Base-by-base conservation (phyloP, 2,797 vertebrate species). In the Pseudopleuronectes americanus region DNA sequence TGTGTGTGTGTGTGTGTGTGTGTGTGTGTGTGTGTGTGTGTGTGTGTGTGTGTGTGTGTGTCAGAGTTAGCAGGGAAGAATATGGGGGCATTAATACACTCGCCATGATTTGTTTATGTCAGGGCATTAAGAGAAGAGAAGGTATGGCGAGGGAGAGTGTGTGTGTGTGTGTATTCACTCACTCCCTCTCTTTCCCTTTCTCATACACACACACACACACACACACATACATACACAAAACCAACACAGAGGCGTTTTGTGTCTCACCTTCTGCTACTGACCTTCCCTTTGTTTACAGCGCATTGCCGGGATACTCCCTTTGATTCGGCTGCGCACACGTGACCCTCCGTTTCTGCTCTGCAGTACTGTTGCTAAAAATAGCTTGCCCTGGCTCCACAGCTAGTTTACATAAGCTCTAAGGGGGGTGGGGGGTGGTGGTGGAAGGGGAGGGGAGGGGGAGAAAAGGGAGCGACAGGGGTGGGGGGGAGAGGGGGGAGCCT, bases 221-320 rank as follows among this genome's bases (percentile, higher is more conserved):
- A 8, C 65, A 17, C 51, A 31, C 49, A 41, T 57, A 52, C 60
- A 64, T 66, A 68, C 82, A 80, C 77, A 79, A 79, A 85, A 81
- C 73, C 78, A 68, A 84, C 84, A 90, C 73, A 75, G 79, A 90
- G 84, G 84, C 84, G 85, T 90, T 92, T 87, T 91, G 89, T 91
- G 89, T 93, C 91, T 93, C 92, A 92, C 90, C 95, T 95, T 96
- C 90, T 93, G 92, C 90, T 89, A 89, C 95, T 94, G 93, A 96
- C 94, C 94, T 95, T 95, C 94, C 86, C 92, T 96, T 96, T 96
- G 96, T 96, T 97, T 96, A 96, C 94, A 95, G 94, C 93, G 90
- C 94, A 96, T 94, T 96, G 95, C 95, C 92, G 93, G 95, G 95
- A 96, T 96, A 96, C 95, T 96, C 95, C 95, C 95, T 96, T 95